Evolutionary conservation across 2,113 vertebrate species (phyloP).

Genomic region (Pristiophorus japonicus): DNA sequence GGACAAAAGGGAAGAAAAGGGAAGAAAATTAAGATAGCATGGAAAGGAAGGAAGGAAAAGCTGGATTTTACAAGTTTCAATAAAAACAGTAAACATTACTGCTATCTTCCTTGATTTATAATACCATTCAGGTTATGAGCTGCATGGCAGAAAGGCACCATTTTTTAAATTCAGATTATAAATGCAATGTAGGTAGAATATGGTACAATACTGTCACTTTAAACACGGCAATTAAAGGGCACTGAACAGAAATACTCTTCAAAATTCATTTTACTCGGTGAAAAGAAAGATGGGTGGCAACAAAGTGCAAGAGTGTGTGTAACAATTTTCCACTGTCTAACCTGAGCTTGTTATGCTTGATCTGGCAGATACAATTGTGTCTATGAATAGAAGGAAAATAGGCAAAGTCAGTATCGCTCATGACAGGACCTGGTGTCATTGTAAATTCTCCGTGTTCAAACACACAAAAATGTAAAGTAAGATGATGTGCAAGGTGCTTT

Average conservation of each 20-base stretch:
- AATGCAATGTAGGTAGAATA: not conserved
- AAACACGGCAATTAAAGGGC: not conserved
- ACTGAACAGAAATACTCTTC: conserved; percentile 9
- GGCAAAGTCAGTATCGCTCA: not conserved
- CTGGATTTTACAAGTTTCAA: not conserved
- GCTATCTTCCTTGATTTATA: not conserved
- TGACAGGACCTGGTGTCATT: not conserved
- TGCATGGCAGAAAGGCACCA: not conserved
- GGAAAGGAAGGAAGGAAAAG: not conserved
- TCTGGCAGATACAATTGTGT: not conserved
- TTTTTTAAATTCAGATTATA: not conserved
- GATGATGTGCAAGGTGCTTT: not conserved
- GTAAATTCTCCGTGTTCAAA: conserved; percentile 6
- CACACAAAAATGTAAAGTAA: not conserved
- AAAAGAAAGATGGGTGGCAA: not conserved
- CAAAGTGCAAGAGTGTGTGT: not conserved
- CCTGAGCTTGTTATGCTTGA: not conserved
- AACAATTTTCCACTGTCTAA: conserved; percentile 10
- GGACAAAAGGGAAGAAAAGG: not conserved
- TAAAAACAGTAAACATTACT: not conserved
- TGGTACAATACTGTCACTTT: not conserved
- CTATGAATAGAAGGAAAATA: conserved; percentile 28
- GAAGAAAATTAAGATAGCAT: not conserved
- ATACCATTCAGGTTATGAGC: not conserved
- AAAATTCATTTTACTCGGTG: not conserved